These are phyloP conservation scores for Stenodera caucasica DNA, from an alignment of 2,888 invertebrate genomes.

Conservation along the genomic window DNA sequence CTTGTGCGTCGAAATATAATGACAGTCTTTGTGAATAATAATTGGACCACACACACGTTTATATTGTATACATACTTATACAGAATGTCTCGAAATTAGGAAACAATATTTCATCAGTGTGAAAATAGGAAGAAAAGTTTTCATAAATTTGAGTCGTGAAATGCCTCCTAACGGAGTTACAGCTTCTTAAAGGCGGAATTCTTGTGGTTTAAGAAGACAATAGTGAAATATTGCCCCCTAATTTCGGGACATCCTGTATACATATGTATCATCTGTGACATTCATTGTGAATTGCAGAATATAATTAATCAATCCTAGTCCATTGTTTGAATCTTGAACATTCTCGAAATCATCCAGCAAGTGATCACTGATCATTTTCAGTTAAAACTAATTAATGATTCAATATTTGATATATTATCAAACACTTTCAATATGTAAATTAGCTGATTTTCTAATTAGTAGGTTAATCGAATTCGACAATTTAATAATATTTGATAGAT, in stretches of 20 bases:
- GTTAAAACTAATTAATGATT: not conserved
- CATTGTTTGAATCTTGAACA: slow-evolving; percentile 31
- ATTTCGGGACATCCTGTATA: too few species aligned
- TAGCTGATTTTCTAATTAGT: not conserved
- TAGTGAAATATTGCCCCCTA: too few species aligned
- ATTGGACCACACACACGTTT: slow-evolving; percentile 27
- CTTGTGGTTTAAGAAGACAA: too few species aligned
- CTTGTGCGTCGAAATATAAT: slow-evolving; percentile 25
- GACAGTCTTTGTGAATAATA: slow-evolving; percentile 25
- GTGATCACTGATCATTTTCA: not conserved
- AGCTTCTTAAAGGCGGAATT: too few species aligned
- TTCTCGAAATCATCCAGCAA: slow-evolving; percentile 9
- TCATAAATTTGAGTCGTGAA: too few species aligned
- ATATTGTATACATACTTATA: not conserved
- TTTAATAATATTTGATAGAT: not conserved
- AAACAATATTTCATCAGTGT: too few species aligned
- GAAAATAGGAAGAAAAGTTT: too few species aligned
- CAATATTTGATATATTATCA: not conserved
- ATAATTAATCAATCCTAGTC: slow-evolving; percentile 32
- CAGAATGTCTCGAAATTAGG: too few species aligned
- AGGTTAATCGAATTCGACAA: not conserved
- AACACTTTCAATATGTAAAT: too few species aligned
- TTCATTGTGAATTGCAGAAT: slow-evolving; percentile 27
- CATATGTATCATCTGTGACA: slow-evolving; percentile 29
- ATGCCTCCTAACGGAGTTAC: too few species aligned